Conservation (phyloP, 2,113 vertebrate genomes). For the Leucoraja erinaceus region DNA sequence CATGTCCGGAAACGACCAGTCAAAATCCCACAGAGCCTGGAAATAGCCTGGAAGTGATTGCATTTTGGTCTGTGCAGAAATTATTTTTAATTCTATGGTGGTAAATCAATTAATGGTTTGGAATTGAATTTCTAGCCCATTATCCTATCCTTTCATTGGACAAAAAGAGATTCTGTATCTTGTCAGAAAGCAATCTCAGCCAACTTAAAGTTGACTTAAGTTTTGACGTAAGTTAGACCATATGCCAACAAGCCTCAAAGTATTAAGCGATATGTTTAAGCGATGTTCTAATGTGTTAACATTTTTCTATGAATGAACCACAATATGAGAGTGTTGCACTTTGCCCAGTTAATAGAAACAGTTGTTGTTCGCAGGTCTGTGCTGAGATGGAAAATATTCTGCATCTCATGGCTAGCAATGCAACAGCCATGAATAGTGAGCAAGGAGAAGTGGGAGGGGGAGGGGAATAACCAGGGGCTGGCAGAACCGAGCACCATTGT, state of each 20-base stretch:
- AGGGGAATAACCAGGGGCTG: not conserved
- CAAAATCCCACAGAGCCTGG: too few species aligned
- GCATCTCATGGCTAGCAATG: not conserved
- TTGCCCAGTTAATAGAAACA: not conserved
- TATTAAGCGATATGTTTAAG: not conserved
- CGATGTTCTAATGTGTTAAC: not conserved
- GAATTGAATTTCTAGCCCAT: not conserved
- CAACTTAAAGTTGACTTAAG: not conserved
- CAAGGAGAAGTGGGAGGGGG: not conserved
- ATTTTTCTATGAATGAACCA: not conserved
- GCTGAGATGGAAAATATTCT: not conserved
- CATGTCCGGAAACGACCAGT: too few species aligned
- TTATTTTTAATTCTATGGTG: too few species aligned
- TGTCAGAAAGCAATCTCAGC: not conserved
- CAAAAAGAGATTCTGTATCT: not conserved
- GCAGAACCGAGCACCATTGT: not conserved
- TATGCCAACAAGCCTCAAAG: not conserved
- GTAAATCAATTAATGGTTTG: too few species aligned
- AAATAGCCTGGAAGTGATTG: too few species aligned
- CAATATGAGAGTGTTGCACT: not conserved
- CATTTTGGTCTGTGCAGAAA: too few species aligned
- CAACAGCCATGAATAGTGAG: not conserved
- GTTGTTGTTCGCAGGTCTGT: not conserved
- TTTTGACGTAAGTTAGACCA: not conserved
- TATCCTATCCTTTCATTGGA: not conserved